These are phyloP conservation scores for Microctenopoma stevenorrisi DNA, from an alignment of 2,797 vertebrate genomes.

Conservation along the genomic window DNA sequence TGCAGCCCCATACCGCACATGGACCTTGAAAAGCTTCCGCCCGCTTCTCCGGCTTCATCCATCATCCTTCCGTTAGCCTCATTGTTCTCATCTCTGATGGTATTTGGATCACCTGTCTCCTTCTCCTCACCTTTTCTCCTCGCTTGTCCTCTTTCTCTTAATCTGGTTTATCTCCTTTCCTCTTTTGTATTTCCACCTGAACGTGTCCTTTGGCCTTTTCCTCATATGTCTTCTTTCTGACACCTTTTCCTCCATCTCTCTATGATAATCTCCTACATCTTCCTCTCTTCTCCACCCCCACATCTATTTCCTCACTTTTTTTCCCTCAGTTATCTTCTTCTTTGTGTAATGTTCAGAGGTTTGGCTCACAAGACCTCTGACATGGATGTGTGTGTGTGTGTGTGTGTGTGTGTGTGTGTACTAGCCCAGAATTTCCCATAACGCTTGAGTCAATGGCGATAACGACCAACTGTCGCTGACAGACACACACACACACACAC, in stretches of 20 bases:
- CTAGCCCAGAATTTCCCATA: slow-evolving; percentile 41
- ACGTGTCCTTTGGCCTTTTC: slow-evolving; percentile 15
- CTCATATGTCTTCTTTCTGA: slow-evolving; percentile 21
- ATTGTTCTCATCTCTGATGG: neutral
- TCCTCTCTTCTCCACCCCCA: neutral
- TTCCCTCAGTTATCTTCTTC: slow-evolving; percentile 18
- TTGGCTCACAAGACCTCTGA: slow-evolving; percentile 17
- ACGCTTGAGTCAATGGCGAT: slow-evolving; percentile 39
- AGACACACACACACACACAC: neutral
- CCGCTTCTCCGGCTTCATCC: slow-evolving; percentile 13
- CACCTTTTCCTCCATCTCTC: neutral
- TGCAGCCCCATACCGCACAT: too few species aligned
- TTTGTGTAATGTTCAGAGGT: slow-evolving; percentile 26
- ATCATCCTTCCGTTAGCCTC: slow-evolving; percentile 26
- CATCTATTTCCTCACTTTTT: neutral
- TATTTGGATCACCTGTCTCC: slow-evolving; percentile 21
- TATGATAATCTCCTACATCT: slow-evolving; percentile 21
- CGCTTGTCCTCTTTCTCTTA: neutral
- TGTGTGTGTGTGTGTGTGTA: slow-evolving; percentile 6
- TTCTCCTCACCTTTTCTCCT: neutral
- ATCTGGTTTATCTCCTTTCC: slow-evolving; percentile 36
- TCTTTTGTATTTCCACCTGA: slow-evolving; percentile 14
- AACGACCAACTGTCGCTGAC: slow-evolving; percentile 36
- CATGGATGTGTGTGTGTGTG: neutral
- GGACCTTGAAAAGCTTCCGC: too few species aligned